These are phyloP conservation scores for Bombus waltoni DNA, from an alignment of 1,140 invertebrate species.

Conservation along the genomic window DNA sequence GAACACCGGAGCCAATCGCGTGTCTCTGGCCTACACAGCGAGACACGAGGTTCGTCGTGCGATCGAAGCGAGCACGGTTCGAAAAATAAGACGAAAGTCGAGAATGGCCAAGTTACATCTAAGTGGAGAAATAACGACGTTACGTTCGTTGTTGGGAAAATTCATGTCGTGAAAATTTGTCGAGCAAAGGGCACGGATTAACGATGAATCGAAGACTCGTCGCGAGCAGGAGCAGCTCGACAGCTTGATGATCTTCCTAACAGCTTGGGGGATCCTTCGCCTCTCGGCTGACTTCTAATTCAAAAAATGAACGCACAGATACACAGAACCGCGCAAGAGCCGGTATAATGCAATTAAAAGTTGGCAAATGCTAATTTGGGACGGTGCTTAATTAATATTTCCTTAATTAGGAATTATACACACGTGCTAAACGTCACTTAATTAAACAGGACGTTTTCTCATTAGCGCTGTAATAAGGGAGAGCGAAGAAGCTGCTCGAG, in stretches of 20 bases:
- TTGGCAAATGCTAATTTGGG: neutral
- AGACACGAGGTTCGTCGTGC: neutral
- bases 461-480: too few species aligned
- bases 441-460: neutral
- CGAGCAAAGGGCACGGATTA: too few species aligned
- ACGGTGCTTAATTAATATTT: neutral
- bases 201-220: neutral
- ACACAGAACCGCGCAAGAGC: too few species aligned
- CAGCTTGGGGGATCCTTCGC: too few species aligned
- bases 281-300: too few species aligned
- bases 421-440: neutral
- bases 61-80: neutral
- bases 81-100: neutral
- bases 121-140: too few species aligned
- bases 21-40: too few species aligned
- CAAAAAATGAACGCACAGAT: too few species aligned
- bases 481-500: neutral
- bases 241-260: too few species aligned
- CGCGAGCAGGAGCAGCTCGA: too few species aligned
- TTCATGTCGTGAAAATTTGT: too few species aligned
- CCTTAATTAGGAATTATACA: neutral
- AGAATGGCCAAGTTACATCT: neutral
- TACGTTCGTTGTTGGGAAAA: too few species aligned
- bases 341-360: neutral
- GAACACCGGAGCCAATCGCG: neutral